Percentiles rank a stretch among this genome's conserved stretches.
These are phyloP conservation scores for Synergus laeviventris DNA, from an alignment of 2,888 invertebrate genomes.

Conservation along the genomic window DNA sequence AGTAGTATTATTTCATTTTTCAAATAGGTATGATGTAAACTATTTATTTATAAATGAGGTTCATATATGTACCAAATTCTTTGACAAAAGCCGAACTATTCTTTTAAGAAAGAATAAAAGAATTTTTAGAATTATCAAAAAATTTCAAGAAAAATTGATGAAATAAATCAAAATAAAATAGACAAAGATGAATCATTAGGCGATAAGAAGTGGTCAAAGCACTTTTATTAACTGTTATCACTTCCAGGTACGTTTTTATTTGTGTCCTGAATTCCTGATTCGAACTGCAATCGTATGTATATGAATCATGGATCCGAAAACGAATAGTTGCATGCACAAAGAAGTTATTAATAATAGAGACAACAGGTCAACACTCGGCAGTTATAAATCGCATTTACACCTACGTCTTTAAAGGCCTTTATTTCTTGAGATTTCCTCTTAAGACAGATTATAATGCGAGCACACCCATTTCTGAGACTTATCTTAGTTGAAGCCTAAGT, in stretches of 20 bases:
- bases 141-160: background rate
- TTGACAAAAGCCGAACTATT: too few species aligned
- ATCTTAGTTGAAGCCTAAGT: background rate
- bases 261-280: background rate
- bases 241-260: background rate
- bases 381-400: background rate
- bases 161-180: background rate
- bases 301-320: slow-evolving; percentile 26
- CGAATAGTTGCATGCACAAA: slow-evolving; percentile 25
- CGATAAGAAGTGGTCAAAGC: background rate
- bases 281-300: background rate
- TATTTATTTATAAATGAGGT: background rate
- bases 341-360: slow-evolving; percentile 24
- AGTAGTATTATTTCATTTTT: background rate
- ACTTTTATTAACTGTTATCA: background rate
- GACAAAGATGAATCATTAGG: background rate
- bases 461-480: background rate
- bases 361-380: slow-evolving; percentile 35
- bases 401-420: slow-evolving; percentile 25
- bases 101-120: background rate
- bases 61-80: too few species aligned
- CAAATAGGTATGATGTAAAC: background rate
- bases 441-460: background rate
- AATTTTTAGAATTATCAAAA: background rate
- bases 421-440: background rate